Evolutionary conservation across 2,113 vertebrate genomes (phyloP).

Genomic region (Nothocercus julius): DNA sequence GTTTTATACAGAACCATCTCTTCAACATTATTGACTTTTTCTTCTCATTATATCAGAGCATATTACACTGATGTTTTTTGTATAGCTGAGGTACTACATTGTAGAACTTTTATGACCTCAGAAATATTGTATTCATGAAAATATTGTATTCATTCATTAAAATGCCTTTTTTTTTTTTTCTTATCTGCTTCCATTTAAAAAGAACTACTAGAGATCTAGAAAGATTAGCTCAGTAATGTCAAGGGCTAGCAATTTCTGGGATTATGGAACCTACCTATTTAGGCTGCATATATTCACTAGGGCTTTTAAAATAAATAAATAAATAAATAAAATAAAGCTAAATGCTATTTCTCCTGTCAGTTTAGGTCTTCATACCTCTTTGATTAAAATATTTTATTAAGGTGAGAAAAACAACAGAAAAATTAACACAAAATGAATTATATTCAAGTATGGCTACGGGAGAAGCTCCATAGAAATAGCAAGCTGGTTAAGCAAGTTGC

Average conservation of each 20-base stretch:
- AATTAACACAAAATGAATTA: background rate
- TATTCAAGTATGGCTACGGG: background rate
- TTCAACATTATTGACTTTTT: background rate
- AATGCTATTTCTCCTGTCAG: background rate
- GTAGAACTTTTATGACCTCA: background rate
- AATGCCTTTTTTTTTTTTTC: background rate
- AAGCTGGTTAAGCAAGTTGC: background rate
- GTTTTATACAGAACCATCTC: background rate
- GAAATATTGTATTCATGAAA: background rate
- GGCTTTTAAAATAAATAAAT: background rate
- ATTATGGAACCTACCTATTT: background rate
- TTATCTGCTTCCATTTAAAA: background rate
- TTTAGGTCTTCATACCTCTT: background rate
- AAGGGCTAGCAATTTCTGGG: background rate
- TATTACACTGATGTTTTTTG: background rate
- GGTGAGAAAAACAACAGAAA: background rate
- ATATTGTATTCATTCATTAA: too few species aligned
- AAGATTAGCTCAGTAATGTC: background rate
- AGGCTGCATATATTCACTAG: background rate
- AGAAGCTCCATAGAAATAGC: background rate
- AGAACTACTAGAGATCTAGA: background rate
- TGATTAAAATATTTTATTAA: background rate
- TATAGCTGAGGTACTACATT: background rate
- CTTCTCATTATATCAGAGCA: background rate
- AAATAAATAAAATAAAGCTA: too few species aligned